Conservation (phyloP, 2,797 vertebrate genomes). For the Clarias laeviceps region DNA sequence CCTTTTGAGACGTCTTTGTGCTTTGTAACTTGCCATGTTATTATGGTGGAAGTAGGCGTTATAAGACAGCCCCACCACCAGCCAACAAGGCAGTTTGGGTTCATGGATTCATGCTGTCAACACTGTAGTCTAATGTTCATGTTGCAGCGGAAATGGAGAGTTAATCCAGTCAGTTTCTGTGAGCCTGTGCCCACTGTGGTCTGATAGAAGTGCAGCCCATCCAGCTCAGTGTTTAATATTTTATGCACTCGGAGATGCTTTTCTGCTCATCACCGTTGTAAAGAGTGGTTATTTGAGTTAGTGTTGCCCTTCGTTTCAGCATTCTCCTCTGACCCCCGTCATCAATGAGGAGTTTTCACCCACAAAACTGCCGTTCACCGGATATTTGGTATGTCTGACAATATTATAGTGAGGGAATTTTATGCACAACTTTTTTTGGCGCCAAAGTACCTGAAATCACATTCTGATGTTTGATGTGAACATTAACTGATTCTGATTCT, state of each 20-base stretch:
- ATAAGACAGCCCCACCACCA: neutral
- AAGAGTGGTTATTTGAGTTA: neutral
- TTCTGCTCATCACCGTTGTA: neutral
- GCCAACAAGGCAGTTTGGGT: neutral
- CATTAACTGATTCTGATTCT: neutral
- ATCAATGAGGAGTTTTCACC: neutral
- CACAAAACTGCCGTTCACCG: neutral
- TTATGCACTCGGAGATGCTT: neutral
- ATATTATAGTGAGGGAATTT: neutral
- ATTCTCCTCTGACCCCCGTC: neutral
- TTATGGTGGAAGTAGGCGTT: neutral
- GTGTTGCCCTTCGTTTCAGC: neutral
- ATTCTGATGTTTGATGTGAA: neutral
- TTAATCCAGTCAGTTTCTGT: neutral
- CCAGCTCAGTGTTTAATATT: neutral
- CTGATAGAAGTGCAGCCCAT: neutral
- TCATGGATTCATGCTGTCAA: neutral
- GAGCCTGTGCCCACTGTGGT: neutral
- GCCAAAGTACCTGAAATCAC: too few species aligned
- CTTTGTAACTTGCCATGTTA: neutral
- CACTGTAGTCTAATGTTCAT: neutral
- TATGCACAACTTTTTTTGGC: neutral
- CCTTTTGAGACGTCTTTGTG: neutral
- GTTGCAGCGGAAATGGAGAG: neutral
- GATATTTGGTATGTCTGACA: neutral